Evolutionary conservation across 1,140 invertebrate species (phyloP).

Genomic region (Trinorchestia longiramus): DNA sequence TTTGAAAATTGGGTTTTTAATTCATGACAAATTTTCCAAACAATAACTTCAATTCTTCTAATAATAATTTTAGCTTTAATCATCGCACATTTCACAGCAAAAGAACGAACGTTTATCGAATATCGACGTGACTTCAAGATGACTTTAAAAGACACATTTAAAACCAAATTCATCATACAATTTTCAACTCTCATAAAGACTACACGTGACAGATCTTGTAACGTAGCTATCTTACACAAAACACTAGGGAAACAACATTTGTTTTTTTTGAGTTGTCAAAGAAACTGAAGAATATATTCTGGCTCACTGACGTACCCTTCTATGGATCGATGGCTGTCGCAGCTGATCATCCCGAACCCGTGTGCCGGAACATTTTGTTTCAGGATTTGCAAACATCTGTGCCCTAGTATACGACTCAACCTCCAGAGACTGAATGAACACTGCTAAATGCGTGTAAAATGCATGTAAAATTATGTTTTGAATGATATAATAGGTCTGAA

Average conservation of each 20-base stretch:
- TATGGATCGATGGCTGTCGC: slow-evolving; percentile 5
- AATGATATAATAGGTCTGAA: neutral
- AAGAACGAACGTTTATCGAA: no score
- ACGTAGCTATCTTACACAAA: neutral
- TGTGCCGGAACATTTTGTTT: neutral
- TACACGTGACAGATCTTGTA: no score
- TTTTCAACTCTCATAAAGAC: no score
- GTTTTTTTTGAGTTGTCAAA: neutral
- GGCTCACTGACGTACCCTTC: neutral
- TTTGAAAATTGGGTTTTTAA: no score
- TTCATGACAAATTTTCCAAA: neutral
- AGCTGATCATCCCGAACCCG: neutral
- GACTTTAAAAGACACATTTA: no score
- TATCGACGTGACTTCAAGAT: no score
- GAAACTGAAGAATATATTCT: neutral
- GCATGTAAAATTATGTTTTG: no score
- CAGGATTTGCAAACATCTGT: neutral
- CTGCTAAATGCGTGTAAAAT: no score
- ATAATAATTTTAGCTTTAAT: no score
- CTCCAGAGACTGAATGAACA: neutral
- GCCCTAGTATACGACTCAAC: neutral
- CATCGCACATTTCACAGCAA: no score
- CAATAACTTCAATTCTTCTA: neutral
- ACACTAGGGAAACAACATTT: neutral
- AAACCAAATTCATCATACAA: no score